phyloP scores from a whole-genome alignment of 2,888 invertebrate species.

The Mythimna lalbum region DNA sequence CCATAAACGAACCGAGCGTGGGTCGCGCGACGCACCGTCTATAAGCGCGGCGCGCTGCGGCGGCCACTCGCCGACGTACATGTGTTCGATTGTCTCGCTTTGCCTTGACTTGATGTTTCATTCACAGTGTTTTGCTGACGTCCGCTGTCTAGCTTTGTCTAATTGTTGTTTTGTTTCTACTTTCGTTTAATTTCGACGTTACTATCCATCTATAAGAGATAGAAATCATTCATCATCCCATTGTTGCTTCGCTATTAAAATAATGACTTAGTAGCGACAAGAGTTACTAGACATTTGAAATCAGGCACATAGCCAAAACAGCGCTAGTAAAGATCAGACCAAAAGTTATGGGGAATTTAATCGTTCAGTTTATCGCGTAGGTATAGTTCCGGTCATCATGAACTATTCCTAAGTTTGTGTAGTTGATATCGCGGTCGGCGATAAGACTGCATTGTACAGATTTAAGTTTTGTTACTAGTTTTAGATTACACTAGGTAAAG shows the following conservation, averaged over 20 bases:
- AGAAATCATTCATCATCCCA: constrained; percentile 43
- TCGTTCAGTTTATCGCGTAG: neutral
- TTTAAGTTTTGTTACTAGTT: too few relatives aligned
- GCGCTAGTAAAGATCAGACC: constrained; percentile 35
- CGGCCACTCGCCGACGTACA: constrained; percentile 69
- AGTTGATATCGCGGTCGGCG: too few relatives aligned
- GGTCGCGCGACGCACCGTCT: constrained; percentile 86
- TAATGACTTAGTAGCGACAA: constrained; percentile 35
- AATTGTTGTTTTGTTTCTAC: constrained; percentile 73
- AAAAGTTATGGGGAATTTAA: constrained; percentile 13
- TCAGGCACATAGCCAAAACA: constrained; percentile 36
- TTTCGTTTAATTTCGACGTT: constrained; percentile 75
- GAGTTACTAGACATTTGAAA: constrained; percentile 31
- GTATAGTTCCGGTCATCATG: neutral
- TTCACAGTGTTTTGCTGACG: constrained; percentile 86
- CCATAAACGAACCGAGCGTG: constrained; percentile 86
- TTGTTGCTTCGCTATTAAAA: constrained; percentile 45
- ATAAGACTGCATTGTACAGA: too few relatives aligned
- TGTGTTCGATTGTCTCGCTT: constrained; percentile 80
- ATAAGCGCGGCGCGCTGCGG: constrained; percentile 61
- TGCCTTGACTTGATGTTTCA: constrained; percentile 82
- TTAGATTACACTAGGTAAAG: too few relatives aligned
- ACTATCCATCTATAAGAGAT: constrained; percentile 28
- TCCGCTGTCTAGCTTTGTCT: constrained; percentile 72
- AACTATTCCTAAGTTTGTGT: neutral